Base-by-base conservation (phyloP, 2,797 vertebrate species). In the Myiotriccus ornatus region DNA sequence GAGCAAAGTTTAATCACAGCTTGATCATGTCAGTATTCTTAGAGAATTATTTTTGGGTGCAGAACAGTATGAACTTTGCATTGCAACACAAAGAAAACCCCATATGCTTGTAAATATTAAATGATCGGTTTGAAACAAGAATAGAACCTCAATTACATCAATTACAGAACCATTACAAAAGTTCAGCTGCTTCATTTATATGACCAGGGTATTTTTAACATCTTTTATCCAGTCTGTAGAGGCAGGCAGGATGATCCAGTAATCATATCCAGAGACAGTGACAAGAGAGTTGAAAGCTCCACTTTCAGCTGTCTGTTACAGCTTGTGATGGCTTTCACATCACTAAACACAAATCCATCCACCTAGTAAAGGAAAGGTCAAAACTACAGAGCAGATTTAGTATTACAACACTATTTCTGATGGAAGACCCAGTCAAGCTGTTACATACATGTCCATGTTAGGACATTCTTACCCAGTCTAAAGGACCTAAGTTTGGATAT, bases 21-120 rank as follows among this genome's bases (percentile, higher is more conserved):
- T 73, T 95, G 63, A 90, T 95, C 70, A 74, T 19, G 34, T 79
- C 88, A 88, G 59, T 87, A 93, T 86, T 93, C 73, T 88, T 57
- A n/a, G 32, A 68, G 52, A 82, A 95, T 70, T 94, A 94, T 95
- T 96, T 95, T 64, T 92, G 92, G 67, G 88, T 84, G 80, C 76
- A 67, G 74, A 83, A 91, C 77, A 96, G 41, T 28, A 79, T 24
- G 70, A 94, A 75, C 87, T 86, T 76, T 22, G 73, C 82, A 79
- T 39, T 91, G 44, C 56, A 76, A 84, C 30, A 84, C 63, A 85
- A 56, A 84, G 68, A 82, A 60, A 46, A 0, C 1, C 44, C 50
- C 71, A 81, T 44, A 82, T 9, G 39, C 79, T 93, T 65, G 73
- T 85, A 90, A 95, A 93, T 86, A 96, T 49, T 90, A 94, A 95